Conservation (phyloP, 2,888 invertebrate genomes). For the Notodonta dromedarius region DNA sequence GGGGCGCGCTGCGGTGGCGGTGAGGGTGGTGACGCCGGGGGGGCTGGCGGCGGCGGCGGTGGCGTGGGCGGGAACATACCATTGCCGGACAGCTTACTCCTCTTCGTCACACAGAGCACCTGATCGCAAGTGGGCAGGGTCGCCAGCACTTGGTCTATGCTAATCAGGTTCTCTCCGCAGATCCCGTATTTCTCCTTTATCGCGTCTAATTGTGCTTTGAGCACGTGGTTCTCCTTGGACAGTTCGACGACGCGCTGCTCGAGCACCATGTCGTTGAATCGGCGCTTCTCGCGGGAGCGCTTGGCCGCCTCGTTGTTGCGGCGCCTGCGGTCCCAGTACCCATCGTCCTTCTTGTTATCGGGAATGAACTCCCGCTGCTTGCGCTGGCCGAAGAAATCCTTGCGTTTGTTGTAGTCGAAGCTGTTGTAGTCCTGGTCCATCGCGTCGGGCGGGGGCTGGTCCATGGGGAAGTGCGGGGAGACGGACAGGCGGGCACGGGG, state of each 20-base stretch:
- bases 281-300: conserved; percentile 97
- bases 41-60: conserved; percentile 80
- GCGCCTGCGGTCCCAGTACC: conserved; percentile 98
- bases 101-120: conserved; percentile 92
- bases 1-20: conserved; percentile 84
- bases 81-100: conserved; percentile 80
- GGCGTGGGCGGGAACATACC: conserved; percentile 84
- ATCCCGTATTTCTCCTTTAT: conserved; percentile 97
- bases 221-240: conserved; percentile 97
- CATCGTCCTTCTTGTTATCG: conserved; percentile 97
- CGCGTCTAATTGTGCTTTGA: conserved; percentile 96
- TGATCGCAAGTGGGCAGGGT: conserved; percentile 93
- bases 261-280: conserved; percentile 98
- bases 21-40: conserved; percentile 77
- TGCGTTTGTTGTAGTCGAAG: conserved; percentile 88
- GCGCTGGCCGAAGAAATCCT: conserved; percentile 94
- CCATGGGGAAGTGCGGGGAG: conserved; percentile 78
- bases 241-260: conserved; percentile 97
- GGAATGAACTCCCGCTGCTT: conserved; percentile 98
- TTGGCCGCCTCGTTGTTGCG: conserved; percentile 99
- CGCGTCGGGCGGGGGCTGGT: conserved; percentile 65
- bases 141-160: conserved; percentile 94
- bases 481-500: conserved; percentile 70
- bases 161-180: conserved; percentile 93
- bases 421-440: conserved; percentile 75